These are phyloP conservation scores for Drosophila barbarae DNA, from an alignment of 2,888 invertebrate genomes.

Conservation along the genomic window DNA sequence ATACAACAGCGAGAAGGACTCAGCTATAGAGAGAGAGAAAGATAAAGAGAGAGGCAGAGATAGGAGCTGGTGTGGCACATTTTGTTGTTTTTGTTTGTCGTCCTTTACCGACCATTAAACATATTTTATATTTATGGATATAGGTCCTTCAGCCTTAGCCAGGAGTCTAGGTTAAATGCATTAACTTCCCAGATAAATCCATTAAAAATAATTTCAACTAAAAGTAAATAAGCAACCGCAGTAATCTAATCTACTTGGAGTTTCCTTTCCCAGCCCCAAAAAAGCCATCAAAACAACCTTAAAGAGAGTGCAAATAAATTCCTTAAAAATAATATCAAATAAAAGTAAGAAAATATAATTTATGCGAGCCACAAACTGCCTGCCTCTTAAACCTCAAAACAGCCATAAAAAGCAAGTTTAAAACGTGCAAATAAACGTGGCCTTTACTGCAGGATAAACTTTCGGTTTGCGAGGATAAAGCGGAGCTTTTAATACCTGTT, in stretches of 20 bases:
- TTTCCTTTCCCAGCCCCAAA: neutral
- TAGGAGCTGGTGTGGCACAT: slow-evolving; percentile 49
- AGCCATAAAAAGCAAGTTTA: slow-evolving; percentile 9
- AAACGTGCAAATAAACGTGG: slow-evolving; percentile 31
- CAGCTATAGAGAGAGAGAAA: slow-evolving; percentile 16
- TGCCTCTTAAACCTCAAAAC: slow-evolving; percentile 27
- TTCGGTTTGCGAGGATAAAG: neutral
- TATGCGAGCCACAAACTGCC: slow-evolving; percentile 40
- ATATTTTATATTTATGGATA: slow-evolving; percentile 57
- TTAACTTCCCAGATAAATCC: slow-evolving; percentile 55
- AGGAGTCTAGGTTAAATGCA: slow-evolving; percentile 48
- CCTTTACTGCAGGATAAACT: slow-evolving; percentile 23
- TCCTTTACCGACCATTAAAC: slow-evolving; percentile 55
- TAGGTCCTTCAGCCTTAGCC: slow-evolving; percentile 27
- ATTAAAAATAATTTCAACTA: slow-evolving; percentile 64
- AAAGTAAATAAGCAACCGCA: slow-evolving; percentile 47
- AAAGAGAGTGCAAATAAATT: slow-evolving; percentile 46
- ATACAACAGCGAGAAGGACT: slow-evolving; percentile 10
- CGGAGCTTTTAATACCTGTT: slow-evolving; percentile 22
- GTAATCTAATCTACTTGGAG: neutral
- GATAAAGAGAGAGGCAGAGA: slow-evolving; percentile 18
- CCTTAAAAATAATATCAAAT: slow-evolving; percentile 58
- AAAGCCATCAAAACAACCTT: slow-evolving; percentile 43
- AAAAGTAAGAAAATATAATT: slow-evolving; percentile 61
- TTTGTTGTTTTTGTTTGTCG: slow-evolving; percentile 41